Evolutionary conservation across 2,797 vertebrate genomes (phyloP), one percentile per base, ranked within the genome.

Genomic region (Ptychadena robeensis): DNA sequence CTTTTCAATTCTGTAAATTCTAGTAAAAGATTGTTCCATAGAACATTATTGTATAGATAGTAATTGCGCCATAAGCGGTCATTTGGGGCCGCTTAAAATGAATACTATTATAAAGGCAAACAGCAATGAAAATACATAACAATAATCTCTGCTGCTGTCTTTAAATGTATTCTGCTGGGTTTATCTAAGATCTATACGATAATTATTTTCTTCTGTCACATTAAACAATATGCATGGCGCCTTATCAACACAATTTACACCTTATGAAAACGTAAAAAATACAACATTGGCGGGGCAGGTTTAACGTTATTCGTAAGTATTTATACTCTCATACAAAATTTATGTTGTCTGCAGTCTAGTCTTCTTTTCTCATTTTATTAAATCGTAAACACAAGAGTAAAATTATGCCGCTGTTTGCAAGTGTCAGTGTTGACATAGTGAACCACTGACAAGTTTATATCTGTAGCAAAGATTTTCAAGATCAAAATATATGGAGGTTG

Each of bases 141-240:
- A 53, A 53, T 22, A 53, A 53, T 53, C 15, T 7, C 4, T 53
- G 18, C 25, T 28, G 59, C 27, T 61, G 2, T 61, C 25, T 28
- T 25, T 25, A 61, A 12, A n/a, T 61, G 28, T 18, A 53, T 53
- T 53, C 44, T 53, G 15, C 18, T 22, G 22, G 44, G 44, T 53
- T 22, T 53, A 53, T 18, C 15, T 53, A 22, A 22, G 44, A n/a
- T 53, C 44, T 53, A 22, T 22, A 53, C 22, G 44, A 22, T 53
- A 53, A 72, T 72, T 44, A 72, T 72, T 38, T 69, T 48, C 48
- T 30, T 31, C 40, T 72, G 70, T 25, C 28, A 53, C 38, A 34
- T 59, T 63, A 74, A 74, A 63, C 32, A 74, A 35, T 34, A 73
- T 35, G 44, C 69, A 34, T 61, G 71, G 71, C 44, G 57, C 32